These are phyloP conservation scores for Hypena proboscidalis DNA, from an alignment of 2,888 invertebrate genomes.

Conservation along the genomic window DNA sequence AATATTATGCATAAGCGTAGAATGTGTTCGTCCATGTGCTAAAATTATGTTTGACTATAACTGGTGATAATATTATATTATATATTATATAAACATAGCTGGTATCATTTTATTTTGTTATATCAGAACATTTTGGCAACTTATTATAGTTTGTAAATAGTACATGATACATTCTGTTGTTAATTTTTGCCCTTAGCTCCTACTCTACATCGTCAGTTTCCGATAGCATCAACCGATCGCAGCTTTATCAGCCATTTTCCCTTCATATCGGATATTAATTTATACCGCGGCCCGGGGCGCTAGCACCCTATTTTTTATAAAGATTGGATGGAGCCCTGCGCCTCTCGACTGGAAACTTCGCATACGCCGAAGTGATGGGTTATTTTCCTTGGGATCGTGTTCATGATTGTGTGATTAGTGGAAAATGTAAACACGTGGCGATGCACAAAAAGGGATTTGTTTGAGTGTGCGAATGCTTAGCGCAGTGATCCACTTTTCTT, in stretches of 20 bases:
- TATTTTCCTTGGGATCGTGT: constrained; percentile 35
- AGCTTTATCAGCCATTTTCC: constrained; percentile 59
- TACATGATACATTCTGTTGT: too few species aligned
- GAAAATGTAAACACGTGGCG: constrained; percentile 4
- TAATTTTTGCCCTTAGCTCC: constrained; percentile 10
- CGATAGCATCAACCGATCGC: constrained; percentile 48
- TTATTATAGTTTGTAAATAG: too few species aligned
- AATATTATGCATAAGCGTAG: too few species aligned
- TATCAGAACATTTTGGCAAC: too few species aligned
- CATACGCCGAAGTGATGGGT: constrained; percentile 53
- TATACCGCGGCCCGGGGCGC: constrained; percentile 48
- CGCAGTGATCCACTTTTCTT: too few species aligned
- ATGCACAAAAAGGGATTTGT: constrained; percentile 1
- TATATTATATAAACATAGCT: too few species aligned
- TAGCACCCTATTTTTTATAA: constrained; percentile 61
- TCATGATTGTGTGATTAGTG: constrained; percentile 26
- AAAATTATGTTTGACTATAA: too few species aligned
- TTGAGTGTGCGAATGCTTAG: not conserved
- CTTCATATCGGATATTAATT: constrained; percentile 59
- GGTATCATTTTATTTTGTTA: too few species aligned
- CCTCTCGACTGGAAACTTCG: constrained; percentile 64
- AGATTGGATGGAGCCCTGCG: constrained; percentile 52
- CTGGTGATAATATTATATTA: too few species aligned
- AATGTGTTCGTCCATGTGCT: too few species aligned
- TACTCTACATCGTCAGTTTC: constrained; percentile 24